Conservation (phyloP, 2,113 vertebrate species). For the Danio rerio region DNA sequence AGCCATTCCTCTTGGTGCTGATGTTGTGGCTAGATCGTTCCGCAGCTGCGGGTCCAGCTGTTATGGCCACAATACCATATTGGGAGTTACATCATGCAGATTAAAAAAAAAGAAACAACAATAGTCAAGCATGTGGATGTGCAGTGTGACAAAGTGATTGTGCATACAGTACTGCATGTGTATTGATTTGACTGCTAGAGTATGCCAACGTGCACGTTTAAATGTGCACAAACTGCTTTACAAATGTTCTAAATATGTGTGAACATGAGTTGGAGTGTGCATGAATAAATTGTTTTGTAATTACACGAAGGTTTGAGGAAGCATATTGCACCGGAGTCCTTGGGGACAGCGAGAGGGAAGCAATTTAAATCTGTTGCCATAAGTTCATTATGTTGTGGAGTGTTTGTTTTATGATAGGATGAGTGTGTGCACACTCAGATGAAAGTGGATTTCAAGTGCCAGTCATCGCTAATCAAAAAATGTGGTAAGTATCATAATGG, state of each 20-base stretch:
- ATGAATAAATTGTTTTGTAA: conserved; percentile 2
- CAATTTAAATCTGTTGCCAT: conserved; percentile 54
- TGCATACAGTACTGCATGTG: background rate
- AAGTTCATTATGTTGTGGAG: conserved; percentile 55
- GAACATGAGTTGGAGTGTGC: conserved; percentile 11
- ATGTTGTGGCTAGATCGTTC: conserved; percentile 35
- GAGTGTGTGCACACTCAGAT: conserved; percentile 46
- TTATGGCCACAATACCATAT: conserved; percentile 37
- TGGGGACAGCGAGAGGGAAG: conserved; percentile 48
- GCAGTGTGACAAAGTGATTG: background rate
- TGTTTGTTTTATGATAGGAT: conserved; percentile 48
- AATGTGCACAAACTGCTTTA: background rate
- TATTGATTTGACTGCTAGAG: background rate
- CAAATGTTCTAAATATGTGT: conserved; percentile 11
- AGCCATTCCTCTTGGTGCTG: conserved; percentile 39
- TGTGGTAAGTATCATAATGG: conserved; percentile 20
- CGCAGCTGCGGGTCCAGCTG: conserved; percentile 53
- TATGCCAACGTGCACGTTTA: background rate
- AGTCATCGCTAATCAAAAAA: conserved; percentile 31
- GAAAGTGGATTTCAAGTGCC: conserved; percentile 50
- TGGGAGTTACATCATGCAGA: conserved; percentile 1
- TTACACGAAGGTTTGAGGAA: conserved; percentile 34
- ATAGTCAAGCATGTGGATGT: conserved; percentile 11
- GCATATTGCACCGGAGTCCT: conserved; percentile 32
- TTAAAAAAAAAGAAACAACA: background rate